Evolutionary conservation across 2,113 vertebrate genomes (phyloP), one percentile per base, ranked within the genome.

Genomic region (Tragelaphus strepsiceros): DNA sequence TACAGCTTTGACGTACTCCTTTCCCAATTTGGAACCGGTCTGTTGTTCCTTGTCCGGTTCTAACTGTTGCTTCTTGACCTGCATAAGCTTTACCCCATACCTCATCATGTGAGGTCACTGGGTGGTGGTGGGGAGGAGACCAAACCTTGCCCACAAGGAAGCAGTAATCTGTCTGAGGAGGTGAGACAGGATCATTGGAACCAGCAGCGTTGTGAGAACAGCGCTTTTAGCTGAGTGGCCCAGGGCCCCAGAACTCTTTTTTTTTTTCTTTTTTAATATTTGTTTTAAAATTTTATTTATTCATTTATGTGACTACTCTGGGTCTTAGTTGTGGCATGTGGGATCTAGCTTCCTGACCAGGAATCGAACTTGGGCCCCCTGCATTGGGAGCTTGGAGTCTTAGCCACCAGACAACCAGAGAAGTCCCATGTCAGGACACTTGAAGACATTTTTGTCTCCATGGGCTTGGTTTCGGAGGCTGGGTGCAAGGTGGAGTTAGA

Each of bases 381-480:
- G 71, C 71, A 15, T 2, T 77, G 71, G 39, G 39, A 43, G 71
- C 71, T 77, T 3, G 0, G 22, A 77, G 35, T 43, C 22, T 77
- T 77, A 77, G 35, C 71, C 3, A 2, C 71, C 1, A 1, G 39
- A 26, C 1, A 1, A 14, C 22, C 12, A 0, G 71, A 4, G 35
- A 77, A 77, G 71, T 14, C 39, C 22, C 12, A 0, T 77, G 22
- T 43, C 39, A 11, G 71, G 39, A 54, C 46, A 6, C 39, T 1
- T 43, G 85, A 59, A 67, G 56, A 13, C 59, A 0, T 15, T 51
- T 26, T 26, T 14, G 1, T 54, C 22, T 35, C 22, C 0, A 2
- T 26, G n/a, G 53, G 39, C 21, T 51, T 53, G 22, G 58, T 61
- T 56, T 21, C 39, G 15, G 54, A 56, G 94, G 14, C 67, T 49